These are phyloP conservation scores for Garra rufa DNA, from an alignment of 2,113 vertebrate genomes.

Conservation along the genomic window DNA sequence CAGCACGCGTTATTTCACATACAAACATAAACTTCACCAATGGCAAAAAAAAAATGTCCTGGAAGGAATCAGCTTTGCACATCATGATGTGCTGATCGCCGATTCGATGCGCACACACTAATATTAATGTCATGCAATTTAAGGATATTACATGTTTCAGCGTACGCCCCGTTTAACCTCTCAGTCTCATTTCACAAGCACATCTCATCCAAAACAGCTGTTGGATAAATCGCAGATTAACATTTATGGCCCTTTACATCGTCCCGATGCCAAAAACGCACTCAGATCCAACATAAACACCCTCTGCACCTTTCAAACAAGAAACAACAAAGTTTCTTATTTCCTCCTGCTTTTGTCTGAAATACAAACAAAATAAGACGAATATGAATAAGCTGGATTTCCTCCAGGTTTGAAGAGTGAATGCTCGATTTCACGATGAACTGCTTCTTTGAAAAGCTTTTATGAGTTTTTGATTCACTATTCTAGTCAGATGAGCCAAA, in stretches of 20 bases:
- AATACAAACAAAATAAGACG: slow-evolving; percentile 8
- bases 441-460: background rate
- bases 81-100: background rate
- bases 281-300: slow-evolving; percentile 23
- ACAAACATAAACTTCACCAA: background rate
- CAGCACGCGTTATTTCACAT: background rate
- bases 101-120: background rate
- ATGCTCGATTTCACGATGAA: background rate
- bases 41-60: background rate
- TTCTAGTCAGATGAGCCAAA: background rate
- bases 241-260: slow-evolving; percentile 24
- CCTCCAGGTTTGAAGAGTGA: background rate
- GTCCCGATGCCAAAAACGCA: slow-evolving; percentile 23
- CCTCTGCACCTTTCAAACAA: background rate
- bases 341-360: slow-evolving; percentile 14
- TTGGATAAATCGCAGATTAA: slow-evolving; percentile 9
- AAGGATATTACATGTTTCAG: slow-evolving; percentile 1
- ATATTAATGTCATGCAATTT: slow-evolving; percentile 2
- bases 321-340: slow-evolving; percentile 25
- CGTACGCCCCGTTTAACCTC: background rate
- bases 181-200: background rate
- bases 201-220: slow-evolving; percentile 29
- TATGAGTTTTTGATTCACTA: background rate
- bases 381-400: slow-evolving; percentile 7
- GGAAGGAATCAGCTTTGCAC: background rate